Base-by-base conservation (phyloP, 2,113 vertebrate species). In the Steatornis caripensis region DNA sequence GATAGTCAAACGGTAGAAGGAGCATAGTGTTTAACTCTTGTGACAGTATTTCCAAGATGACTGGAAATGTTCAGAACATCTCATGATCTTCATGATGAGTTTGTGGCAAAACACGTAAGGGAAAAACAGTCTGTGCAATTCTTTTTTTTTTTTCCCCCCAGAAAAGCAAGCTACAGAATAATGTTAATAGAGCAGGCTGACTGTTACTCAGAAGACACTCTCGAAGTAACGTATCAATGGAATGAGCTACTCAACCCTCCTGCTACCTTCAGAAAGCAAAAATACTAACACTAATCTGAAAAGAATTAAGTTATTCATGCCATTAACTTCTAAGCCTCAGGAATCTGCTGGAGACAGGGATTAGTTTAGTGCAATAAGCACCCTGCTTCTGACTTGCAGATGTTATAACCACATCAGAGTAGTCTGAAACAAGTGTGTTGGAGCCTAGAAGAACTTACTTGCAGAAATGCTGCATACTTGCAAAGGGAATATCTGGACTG, bases 251-350 rank as follows among this genome's bases (percentile, higher is more conserved):
- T 69, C 20, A 30, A 92, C 14, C 20, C 18, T 19, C 41, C 48
- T 70, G 45, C 43, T 71, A 64, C 41, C 23, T 93, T 78, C 4
- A 16, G 7, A 69, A 94, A 66, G 75, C 14, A 14, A 96, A 90
- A 81, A 70, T 54, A 78, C 23, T 39, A 68, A 90, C 57, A 70
- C 15, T 84, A 29, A 51, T 43, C 36, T 70, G 43, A 84, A 92
- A 93, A 93, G 41, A 90, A 89, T 62, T 45, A 93, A 93, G 71
- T 72, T 95, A 88, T 45, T 90, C 51, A 53, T 53, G 55, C 65
- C 60, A 54, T 88, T 92, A 89, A 88, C 69, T 91, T 79, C 60
- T 37, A 88, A 92, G 53, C 41, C 80, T 95, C 86, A 96, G 83
- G 79, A 93, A 94, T 91, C 49, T 96, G 26, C 53, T 71, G 51